Evolutionary conservation across 2,888 invertebrate species (phyloP), one percentile per base, ranked within the genome.

Genomic region (Catocala sponsa): DNA sequence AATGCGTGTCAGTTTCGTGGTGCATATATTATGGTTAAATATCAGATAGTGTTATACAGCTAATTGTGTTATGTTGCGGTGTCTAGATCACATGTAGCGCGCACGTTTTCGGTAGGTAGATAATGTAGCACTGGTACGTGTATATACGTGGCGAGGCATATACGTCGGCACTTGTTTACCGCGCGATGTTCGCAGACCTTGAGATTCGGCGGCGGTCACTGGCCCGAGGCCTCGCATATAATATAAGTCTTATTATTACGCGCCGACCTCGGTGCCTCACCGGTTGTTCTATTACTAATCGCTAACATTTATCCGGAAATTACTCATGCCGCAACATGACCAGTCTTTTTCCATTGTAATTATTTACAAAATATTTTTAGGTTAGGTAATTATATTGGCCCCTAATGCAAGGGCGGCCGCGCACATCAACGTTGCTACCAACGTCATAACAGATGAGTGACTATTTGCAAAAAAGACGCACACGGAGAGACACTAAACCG

Each of bases 121-220:
- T 73, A 71, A 65, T 66, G 66, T 25, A 25, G 25, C 70, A 63
- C 47, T 65, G 59, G 59, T 67, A 52, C 57, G 64, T 32, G 65
- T 65, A 76, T 65, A 64, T 72, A 72, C 67, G 59, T 68, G 54
- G 74, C 65, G 72, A 76, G 80, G 74, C 84, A 86, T 79, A 82
- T 83, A 78, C 81, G 78, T 79, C 79, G 88, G 66, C 89, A 91
- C 89, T 92, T 94, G 93, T 93, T 94, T 93, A 92, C 91, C 80
- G 85, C 81, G 83, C 90, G 88, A 84, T 86, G 80, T 82, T 84
- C 85, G 90, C 91, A 88, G 93, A 90, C 94, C 94, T 94, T 94
- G 94, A 93, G 86, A 92, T 94, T 94, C 85, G 92, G 90, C 91
- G 70, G 83, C 92, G 94, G 94, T 93, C 94, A 93, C 77, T 93